Base-by-base conservation (phyloP, 2,113 vertebrate genomes). In the Gadus macrocephalus region DNA sequence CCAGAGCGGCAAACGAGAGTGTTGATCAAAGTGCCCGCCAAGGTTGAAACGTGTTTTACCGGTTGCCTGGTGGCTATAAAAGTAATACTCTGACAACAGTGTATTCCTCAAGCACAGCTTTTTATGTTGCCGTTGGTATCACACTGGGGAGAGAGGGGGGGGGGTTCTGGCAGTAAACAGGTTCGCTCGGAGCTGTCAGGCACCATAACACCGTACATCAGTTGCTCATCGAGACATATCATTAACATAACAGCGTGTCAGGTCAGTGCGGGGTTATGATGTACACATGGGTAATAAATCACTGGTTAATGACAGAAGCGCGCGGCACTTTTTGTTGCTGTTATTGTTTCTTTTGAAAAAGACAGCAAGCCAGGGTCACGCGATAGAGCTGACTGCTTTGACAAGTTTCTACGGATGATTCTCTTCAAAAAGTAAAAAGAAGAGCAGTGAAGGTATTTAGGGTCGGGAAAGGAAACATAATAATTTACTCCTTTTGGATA, bases 51-150 rank as follows among this genome's bases (percentile, higher is more conserved):
- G 86, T 89, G 85, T 83, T 84, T 65, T 62, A 74, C 19, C 65
- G 73, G 77, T 76, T 77, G 83, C 83, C 83, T 79, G 78, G 75
- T 69, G 83, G 83, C 85, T 90, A 81, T 17, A 78, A 79, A 79
- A 77, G 19, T 89, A 88, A 88, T 75, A 72, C 86, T 85, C 15
- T 53, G 67, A 84, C 74, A 87, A 89, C 79, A 86, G 72, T 56
- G 63, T 77, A 81, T 80, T 62, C 73, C 16, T 79, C 62, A 17
- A 61, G 70, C 38, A 61, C 53, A 65, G 62, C 75, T 73, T 75
- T 68, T 64, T 81, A 68, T 88, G 77, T 78, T 72, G 67, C 73
- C 68, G 53, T 28, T 74, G 42, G 42, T 49, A 49, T 14, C 9
- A 14, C 42, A 49, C 42, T 14, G 42, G 42, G 8, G 55, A 68